Evolutionary conservation across 2,888 invertebrate genomes (phyloP), one percentile per base, ranked within the genome.

Genomic region (Diogma glabrata): DNA sequence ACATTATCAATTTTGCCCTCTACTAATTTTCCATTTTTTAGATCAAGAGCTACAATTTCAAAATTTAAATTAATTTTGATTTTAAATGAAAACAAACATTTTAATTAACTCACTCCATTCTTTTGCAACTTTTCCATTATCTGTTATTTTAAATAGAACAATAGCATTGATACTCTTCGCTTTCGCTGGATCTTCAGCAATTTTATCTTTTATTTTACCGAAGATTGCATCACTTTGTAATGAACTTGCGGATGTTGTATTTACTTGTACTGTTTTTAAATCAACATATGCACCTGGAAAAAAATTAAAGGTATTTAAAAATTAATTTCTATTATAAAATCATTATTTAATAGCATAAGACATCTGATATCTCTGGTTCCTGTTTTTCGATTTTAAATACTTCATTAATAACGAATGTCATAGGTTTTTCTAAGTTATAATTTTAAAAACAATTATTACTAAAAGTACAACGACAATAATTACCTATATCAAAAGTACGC

Each of bases 281-380:
- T 95, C 93, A 14, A 94, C 76, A 70, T 91, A 95, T 9, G 88
- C 91, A 57, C 89, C 89, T 76, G 69, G 54, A 63, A 76, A n/a
- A n/a, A n/a, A n/a, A n/a, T n/a, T n/a, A n/a, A n/a, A n/a, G n/a
- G n/a, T n/a, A n/a, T n/a, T n/a, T n/a, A n/a, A n/a, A n/a, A n/a
- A n/a, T n/a, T n/a, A n/a, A n/a, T n/a, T n/a, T n/a, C n/a, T n/a
- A n/a, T n/a, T n/a, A n/a, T n/a, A n/a, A n/a, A n/a, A n/a, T n/a
- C n/a, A n/a, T n/a, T n/a, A n/a, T n/a, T n/a, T n/a, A n/a, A n/a
- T n/a, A n/a, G n/a, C n/a, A n/a, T n/a, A n/a, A n/a, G n/a, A n/a
- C n/a, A n/a, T n/a, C n/a, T n/a, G n/a, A n/a, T n/a, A n/a, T n/a
- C n/a, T n/a, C n/a, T n/a, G n/a, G n/a, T n/a, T n/a, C n/a, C n/a